These are phyloP conservation scores for Eulacestoma nigropectus DNA, from an alignment of 2,113 vertebrate species.

Conservation along the genomic window DNA sequence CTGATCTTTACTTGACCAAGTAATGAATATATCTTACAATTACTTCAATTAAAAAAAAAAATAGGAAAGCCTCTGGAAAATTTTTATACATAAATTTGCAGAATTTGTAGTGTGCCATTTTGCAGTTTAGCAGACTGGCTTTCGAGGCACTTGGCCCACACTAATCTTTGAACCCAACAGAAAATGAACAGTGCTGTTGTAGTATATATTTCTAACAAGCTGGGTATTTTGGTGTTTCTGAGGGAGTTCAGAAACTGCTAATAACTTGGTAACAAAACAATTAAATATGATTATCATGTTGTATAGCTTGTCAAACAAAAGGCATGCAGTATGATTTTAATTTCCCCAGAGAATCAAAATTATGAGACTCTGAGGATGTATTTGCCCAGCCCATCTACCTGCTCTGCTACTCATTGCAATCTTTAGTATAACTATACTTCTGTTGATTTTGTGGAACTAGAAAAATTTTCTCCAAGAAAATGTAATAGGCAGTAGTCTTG, in stretches of 20 bases:
- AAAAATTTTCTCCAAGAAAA: conserved; percentile 33
- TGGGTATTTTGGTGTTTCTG: not conserved
- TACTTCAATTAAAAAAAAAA: not conserved
- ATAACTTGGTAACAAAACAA: not conserved
- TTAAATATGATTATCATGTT: not conserved
- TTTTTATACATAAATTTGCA: not conserved
- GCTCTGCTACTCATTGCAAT: not conserved
- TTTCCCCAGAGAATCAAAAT: not conserved
- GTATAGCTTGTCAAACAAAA: not conserved
- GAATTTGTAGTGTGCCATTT: not conserved
- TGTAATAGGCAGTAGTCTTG: conserved; percentile 35
- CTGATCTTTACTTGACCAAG: not conserved
- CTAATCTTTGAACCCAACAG: conserved; percentile 19
- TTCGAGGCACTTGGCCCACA: not conserved
- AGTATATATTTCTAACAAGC: not conserved
- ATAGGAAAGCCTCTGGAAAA: not conserved
- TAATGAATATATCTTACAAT: not conserved
- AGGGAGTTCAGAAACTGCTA: not conserved
- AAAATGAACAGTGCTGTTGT: not conserved
- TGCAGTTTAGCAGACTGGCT: not conserved
- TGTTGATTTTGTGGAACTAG: conserved; percentile 25
- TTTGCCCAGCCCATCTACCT: not conserved
- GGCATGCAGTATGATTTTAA: not conserved
- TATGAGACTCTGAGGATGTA: not conserved
- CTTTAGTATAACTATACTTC: not conserved